phyloP scores from a whole-genome alignment of 1,140 invertebrate genomes.

The Bombus difficillimus region DNA sequence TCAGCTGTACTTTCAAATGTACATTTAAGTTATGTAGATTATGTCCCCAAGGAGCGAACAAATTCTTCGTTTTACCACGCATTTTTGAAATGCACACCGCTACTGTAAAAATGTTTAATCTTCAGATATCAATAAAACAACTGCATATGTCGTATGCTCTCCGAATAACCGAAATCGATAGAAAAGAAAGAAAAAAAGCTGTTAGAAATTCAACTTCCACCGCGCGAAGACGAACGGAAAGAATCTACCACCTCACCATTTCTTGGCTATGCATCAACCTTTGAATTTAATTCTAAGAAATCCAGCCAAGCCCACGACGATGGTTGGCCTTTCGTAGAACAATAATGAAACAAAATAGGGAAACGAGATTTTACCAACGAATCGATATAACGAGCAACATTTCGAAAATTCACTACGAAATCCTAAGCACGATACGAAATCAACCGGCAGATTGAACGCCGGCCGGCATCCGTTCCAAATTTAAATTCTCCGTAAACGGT shows the following conservation, averaged over 20 bases:
- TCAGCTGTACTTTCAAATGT: not conserved
- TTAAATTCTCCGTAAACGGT: constrained; percentile 59
- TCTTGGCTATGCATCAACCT: constrained; percentile 10
- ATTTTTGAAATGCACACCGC: not conserved
- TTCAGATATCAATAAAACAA: constrained; percentile 2
- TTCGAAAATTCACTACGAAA: not conserved
- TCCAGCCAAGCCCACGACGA: constrained; percentile 23
- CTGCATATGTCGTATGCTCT: not conserved
- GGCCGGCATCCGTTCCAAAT: constrained; percentile 66
- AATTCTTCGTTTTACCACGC: constrained; percentile 17
- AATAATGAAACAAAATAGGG: constrained; percentile 19
- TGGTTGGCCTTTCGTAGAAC: constrained; percentile 16
- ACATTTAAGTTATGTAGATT: not conserved
- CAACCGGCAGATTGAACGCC: constrained; percentile 25
- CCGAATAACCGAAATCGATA: not conserved
- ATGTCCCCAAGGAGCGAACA: not conserved
- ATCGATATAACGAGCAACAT: not conserved
- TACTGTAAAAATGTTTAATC: not conserved
- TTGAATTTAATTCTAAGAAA: constrained; percentile 41
- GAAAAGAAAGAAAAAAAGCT: no score
- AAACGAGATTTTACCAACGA: not conserved
- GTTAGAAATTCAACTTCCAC: not conserved
- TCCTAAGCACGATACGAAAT: constrained; percentile 10
- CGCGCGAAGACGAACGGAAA: not conserved
- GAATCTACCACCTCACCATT: not conserved